Percentiles rank a stretch among this genome's conserved stretches.
These are phyloP conservation scores for Tympanoctomys barrerae DNA, from an alignment of 2,797 vertebrate genomes.

Conservation along the genomic window DNA sequence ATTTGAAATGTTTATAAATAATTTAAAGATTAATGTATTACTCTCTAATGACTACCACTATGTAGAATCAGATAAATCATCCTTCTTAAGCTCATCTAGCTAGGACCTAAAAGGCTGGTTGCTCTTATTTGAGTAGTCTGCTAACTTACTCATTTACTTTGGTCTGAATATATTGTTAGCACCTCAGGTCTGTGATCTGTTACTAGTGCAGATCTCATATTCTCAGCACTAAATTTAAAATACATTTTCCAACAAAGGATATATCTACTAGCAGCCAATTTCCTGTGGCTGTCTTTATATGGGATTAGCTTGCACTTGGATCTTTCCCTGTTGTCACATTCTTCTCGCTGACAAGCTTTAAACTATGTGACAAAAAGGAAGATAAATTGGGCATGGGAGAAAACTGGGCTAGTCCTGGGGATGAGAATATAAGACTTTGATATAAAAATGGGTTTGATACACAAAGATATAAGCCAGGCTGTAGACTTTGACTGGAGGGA, in stretches of 20 bases:
- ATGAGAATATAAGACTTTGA: conserved; percentile 7
- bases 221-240: conserved; percentile 51
- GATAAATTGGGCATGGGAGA: conserved; percentile 37
- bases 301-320: conserved; percentile 42
- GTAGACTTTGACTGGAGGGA: not conserved
- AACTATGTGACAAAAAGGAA: conserved; percentile 38
- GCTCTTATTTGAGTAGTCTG: conserved; percentile 20
- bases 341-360: conserved; percentile 44
- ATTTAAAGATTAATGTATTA: conserved; percentile 57
- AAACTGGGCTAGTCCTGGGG: conserved; percentile 29
- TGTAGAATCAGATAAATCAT: conserved; percentile 53
- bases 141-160: conserved; percentile 28
- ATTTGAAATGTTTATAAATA: not conserved
- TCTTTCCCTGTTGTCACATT: conserved; percentile 54
- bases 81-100: conserved; percentile 53
- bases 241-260: conserved; percentile 65
- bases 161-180: conserved; percentile 12
- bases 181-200: conserved; percentile 15
- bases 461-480: conserved; percentile 42
- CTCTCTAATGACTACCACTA: conserved; percentile 27
- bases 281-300: conserved; percentile 40
- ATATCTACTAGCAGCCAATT: not conserved
- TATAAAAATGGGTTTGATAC: conserved; percentile 50
- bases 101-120: conserved; percentile 35
- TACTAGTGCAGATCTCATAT: conserved; percentile 52